Evolutionary conservation across 64 coral and sea anemone genomes (phyloP), one percentile per base, ranked within the genome.

Genomic region (Astreopora myriophthalma): DNA sequence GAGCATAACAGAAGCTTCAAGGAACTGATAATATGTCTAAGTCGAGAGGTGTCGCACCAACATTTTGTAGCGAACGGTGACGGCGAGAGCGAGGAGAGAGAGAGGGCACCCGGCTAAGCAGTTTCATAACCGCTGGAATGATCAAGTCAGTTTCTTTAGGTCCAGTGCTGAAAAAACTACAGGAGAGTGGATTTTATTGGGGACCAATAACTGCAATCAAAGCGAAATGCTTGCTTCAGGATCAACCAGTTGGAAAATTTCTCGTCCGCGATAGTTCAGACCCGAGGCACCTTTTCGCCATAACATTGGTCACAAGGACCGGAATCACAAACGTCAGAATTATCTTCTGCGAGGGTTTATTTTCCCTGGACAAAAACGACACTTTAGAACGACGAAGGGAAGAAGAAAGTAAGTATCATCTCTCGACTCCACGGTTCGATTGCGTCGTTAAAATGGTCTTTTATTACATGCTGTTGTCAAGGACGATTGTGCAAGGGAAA

Each of bases 161-260:
- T n/a, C 8, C 57, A 2, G 49, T 61, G 10, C 16, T 83, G 8
- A 83, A 83, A 83, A 83, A 38, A 34, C 66, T 94, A 37, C 79
- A 79, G 33, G 38, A 89, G 49, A 94, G 92, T 72, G 92, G 92
- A 34, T 94, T 94, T 32, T 94, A 94, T 42, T 94, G 86, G 85
- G 92, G 92, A 48, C 46, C 48, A 19, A 94, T 94, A 27, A 74
- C 85, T 74, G 80, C 28, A 32, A 38, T 74, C 7, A 28, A 94
- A 89, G 92, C 92, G 10, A 94, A 94, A 73, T 11, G 76, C 19
- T 63, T 94, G 70, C 49, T 94, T 17, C 86, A 46, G n/a, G 92
- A 94, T 38, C 38, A 86, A 42, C 28, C 92, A 6, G 65, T 89
- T 24, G 92, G 92, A 40, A 88, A 69, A 29, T 94, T 94, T 74